phyloP scores from a whole-genome alignment of 2,888 invertebrate genomes.

The Drosophila neutralis region DNA sequence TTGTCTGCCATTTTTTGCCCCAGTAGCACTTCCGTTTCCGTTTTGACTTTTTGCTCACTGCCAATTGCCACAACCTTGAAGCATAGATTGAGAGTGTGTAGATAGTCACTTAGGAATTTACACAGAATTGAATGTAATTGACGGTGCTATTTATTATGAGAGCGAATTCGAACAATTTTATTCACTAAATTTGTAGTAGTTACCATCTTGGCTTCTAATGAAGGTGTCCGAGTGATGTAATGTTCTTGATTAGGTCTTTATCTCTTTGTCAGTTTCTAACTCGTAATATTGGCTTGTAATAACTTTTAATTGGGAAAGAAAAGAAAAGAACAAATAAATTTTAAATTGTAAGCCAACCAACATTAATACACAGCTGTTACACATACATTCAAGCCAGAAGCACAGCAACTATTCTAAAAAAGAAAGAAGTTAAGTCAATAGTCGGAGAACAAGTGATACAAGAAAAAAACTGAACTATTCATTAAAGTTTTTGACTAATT shows the following conservation, averaged over 20 bases:
- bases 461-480: constrained; percentile 13
- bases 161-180: neutral
- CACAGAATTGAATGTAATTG: neutral
- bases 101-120: neutral
- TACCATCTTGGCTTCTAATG: neutral
- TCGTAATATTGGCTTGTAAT: neutral
- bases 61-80: constrained; percentile 4
- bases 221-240: neutral
- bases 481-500: constrained; percentile 44
- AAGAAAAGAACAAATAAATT: neutral
- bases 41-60: constrained; percentile 13
- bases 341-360: neutral
- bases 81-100: neutral
- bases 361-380: neutral
- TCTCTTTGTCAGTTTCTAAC: neutral
- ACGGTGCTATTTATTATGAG: neutral
- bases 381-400: neutral
- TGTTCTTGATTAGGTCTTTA: neutral
- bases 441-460: constrained; percentile 8
- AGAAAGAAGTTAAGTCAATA: constrained; percentile 24
- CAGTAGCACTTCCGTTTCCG: constrained; percentile 41
- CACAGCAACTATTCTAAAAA: neutral
- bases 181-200: neutral
- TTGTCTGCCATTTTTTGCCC: constrained; percentile 33
- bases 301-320: neutral